Evolutionary conservation across 2,797 vertebrate genomes (phyloP).

Genomic region (Sylvia borin): DNA sequence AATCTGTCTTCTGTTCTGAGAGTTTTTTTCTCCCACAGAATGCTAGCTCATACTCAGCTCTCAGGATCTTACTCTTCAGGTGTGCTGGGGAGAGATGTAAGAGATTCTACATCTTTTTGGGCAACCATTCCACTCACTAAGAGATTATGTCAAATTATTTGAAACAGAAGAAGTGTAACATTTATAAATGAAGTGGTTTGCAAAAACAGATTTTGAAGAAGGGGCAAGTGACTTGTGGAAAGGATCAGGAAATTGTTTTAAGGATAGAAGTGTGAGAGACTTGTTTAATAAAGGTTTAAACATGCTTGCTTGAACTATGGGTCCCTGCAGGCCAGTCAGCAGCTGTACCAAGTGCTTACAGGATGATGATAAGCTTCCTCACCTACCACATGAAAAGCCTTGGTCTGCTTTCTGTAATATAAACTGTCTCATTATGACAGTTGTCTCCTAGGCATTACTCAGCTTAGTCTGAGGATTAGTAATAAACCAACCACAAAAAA

Average conservation of each 20-base stretch:
- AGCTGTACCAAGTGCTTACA: neutral
- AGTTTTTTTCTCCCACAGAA: neutral
- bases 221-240: neutral
- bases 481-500: neutral
- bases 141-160: neutral
- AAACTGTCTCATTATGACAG: neutral
- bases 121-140: neutral
- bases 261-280: neutral
- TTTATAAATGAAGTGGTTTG: neutral
- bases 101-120: neutral
- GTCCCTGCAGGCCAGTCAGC: neutral
- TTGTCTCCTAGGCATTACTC: neutral
- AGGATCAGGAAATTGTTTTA: neutral
- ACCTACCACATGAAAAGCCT: conserved; percentile 47
- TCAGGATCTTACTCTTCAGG: neutral
- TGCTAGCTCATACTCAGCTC: neutral
- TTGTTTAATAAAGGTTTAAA: conserved; percentile 34
- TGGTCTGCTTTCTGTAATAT: neutral
- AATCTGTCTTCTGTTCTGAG: neutral
- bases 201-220: neutral
- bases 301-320: neutral
- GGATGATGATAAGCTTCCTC: neutral
- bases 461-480: conserved; percentile 19
- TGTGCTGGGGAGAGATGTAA: neutral
- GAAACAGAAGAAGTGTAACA: neutral